Base-by-base conservation (phyloP, 2,888 invertebrate genomes). In the Notodonta ziczac region DNA sequence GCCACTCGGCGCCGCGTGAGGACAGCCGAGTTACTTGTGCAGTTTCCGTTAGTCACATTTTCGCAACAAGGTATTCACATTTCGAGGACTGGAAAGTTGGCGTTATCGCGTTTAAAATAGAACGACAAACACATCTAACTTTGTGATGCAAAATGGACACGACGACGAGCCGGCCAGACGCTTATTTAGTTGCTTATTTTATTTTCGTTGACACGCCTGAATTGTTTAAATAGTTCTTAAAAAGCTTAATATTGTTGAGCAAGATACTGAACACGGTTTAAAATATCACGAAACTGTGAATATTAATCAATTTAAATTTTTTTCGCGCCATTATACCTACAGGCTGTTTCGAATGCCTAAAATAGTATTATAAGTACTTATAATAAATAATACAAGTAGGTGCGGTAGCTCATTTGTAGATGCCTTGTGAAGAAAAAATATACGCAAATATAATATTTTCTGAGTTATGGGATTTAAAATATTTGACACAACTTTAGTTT, bases 51-150 rank as follows among this genome's bases (percentile, higher is more conserved):
- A 93, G 93, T 92, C 92, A 92, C 93, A 93, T 93, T 93, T 93
- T 92, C 90, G 85, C 93, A 89, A 93, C 93, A 93, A 91, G 92
- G 90, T 91, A 93, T 93, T 93, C 93, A 91, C 93, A 93, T 93
- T 93, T 92, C 88, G 91, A 92, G 91, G 85, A 88, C 90, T 90
- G 89, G 87, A 88, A 92, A 93, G 92, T 92, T 93, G 85, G 89
- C 91, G 88, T 92, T 93, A 93, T 93, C 93, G 92, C 87, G 85
- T 93, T 90, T 92, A 89, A 93, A 93, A 93, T 92, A 90, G 91
- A 89, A 90, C 91, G 89, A 87, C 91, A 89, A 87, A 88, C 89
- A 87, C 89, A 90, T 91, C 88, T 89, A 92, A 91, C 93, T 93
- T 92, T 90, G 89, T 89, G 92, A 92, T 90, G 87, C 88, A 89